These are phyloP conservation scores for Drosophila longiperda DNA, from an alignment of 2,888 invertebrate species.

Conservation along the genomic window DNA sequence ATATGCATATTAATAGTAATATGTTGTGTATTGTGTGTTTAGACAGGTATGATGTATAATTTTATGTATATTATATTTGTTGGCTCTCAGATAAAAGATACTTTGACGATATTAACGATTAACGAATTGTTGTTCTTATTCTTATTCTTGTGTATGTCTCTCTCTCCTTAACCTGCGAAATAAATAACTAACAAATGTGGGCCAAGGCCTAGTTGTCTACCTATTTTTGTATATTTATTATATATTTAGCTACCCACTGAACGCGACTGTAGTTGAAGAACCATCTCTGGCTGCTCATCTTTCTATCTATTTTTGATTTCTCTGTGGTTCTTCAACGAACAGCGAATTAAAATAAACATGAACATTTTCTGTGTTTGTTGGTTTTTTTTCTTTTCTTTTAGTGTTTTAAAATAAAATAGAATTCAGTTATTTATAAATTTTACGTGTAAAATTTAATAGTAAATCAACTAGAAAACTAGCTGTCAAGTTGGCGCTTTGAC, in stretches of 20 bases:
- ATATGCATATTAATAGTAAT: conserved; percentile 47
- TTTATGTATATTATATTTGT: conserved; percentile 51
- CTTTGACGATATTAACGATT: conserved; percentile 36
- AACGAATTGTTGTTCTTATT: conserved; percentile 4
- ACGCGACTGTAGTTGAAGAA: conserved; percentile 13
- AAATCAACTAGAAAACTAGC: conserved; percentile 79
- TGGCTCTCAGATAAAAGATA: conserved; percentile 70
- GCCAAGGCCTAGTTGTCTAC: conserved; percentile 45
- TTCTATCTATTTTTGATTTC: conserved; percentile 13
- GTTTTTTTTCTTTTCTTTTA: conserved; percentile 44
- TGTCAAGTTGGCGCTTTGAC: conserved; percentile 73
- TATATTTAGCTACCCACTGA: conserved; percentile 46
- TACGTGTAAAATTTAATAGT: conserved; percentile 80
- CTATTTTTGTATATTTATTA: conserved; percentile 5
- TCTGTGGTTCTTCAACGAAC: conserved; percentile 59
- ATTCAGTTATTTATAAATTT: conserved; percentile 73
- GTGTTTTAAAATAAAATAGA: conserved; percentile 72
- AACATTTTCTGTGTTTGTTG: conserved; percentile 50
- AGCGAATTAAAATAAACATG: conserved; percentile 66
- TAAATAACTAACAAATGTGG: conserved; percentile 55
- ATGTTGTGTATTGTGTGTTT: conserved; percentile 30
- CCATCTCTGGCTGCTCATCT: conserved; percentile 29
- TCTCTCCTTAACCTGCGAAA: conserved; percentile 57
- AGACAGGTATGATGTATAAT: conserved; percentile 17
- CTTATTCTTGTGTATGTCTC: conserved; percentile 31